Evolutionary conservation across 2,888 invertebrate genomes (phyloP).

Genomic region (Actias luna): DNA sequence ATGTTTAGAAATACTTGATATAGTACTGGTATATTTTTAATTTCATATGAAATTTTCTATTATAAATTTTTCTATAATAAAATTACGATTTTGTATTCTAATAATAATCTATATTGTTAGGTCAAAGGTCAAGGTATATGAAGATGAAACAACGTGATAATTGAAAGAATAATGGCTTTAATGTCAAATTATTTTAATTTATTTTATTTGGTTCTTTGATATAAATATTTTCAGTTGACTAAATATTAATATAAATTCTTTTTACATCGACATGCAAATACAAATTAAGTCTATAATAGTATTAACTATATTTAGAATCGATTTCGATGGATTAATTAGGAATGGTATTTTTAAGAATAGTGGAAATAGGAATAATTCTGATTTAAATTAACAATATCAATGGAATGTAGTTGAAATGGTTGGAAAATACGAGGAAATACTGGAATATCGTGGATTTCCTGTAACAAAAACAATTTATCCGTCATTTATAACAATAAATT

Average conservation of each 20-base stretch:
- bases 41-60: background rate
- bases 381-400: background rate
- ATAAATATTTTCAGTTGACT: background rate
- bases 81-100: background rate
- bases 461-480: background rate
- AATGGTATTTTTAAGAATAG: background rate
- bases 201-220: background rate
- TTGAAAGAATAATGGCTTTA: background rate
- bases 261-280: no score
- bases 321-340: background rate
- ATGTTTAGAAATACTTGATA: background rate
- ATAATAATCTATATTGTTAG: background rate
- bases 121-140: background rate
- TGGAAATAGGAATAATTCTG: background rate
- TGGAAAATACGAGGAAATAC: background rate
- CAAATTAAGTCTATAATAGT: background rate
- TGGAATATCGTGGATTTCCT: background rate
- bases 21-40: background rate
- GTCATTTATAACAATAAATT: background rate
- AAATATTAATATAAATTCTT: background rate
- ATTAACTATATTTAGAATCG: background rate
- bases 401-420: background rate
- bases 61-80: background rate
- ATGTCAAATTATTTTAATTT: background rate
- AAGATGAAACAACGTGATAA: background rate